phyloP scores from a whole-genome alignment of 2,113 vertebrate species.

The Melanocharis versteri region DNA sequence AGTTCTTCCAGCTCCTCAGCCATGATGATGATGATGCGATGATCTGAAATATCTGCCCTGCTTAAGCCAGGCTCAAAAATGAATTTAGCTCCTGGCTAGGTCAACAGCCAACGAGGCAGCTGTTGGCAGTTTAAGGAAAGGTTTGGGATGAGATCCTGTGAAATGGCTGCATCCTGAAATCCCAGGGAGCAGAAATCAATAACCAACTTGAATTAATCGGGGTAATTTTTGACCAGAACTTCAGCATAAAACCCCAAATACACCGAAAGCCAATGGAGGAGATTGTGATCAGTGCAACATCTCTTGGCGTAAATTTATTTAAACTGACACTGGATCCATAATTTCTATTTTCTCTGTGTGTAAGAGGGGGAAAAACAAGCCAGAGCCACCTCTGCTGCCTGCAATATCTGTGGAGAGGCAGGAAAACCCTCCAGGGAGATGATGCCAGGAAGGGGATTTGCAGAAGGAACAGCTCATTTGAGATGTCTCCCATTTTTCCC shows the following conservation, averaged over 20 bases:
- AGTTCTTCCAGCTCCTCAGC: background rate
- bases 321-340: background rate
- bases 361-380: background rate
- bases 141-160: background rate
- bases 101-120: background rate
- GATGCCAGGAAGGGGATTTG: background rate
- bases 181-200: background rate
- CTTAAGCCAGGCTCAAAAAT: background rate
- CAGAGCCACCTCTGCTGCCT: background rate
- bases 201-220: background rate
- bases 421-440: background rate
- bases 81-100: background rate
- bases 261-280: rapidly evolving
- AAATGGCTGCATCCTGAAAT: background rate
- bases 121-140: background rate
- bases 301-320: background rate
- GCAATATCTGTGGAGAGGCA: rapidly evolving
- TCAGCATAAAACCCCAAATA: background rate
- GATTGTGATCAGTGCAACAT: background rate
- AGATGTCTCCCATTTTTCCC: background rate
- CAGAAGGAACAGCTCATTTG: background rate
- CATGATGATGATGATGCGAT: background rate
- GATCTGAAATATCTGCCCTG: background rate
- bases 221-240: background rate
- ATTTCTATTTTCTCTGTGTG: background rate